These are phyloP conservation scores for Micrastur ruficollis DNA, from an alignment of 2,797 vertebrate species.

Conservation along the genomic window DNA sequence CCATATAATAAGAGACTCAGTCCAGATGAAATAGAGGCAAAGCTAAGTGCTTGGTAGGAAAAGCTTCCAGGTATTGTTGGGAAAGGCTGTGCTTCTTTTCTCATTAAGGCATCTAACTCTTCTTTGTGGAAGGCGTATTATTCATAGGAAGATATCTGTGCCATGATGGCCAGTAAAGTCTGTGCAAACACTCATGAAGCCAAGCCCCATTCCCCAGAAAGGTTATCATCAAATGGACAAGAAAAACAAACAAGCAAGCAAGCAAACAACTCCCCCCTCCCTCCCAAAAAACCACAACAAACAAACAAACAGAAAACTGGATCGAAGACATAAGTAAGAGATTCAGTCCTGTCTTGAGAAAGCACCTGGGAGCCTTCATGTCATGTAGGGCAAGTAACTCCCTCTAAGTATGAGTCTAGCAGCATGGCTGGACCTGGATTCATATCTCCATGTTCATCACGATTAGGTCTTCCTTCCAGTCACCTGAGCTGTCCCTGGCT, in stretches of 20 bases:
- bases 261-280: background rate
- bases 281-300: fast-evolving
- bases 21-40: background rate
- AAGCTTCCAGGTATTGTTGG: background rate
- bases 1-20: background rate
- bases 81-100: background rate
- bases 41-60: background rate
- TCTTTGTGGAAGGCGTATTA: background rate
- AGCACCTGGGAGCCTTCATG: background rate
- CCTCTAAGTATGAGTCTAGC: background rate
- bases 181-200: background rate
- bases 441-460: background rate
- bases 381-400: background rate
- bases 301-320: background rate
- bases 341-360: background rate
- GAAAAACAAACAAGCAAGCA: background rate
- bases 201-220: background rate
- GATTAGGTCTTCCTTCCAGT: background rate
- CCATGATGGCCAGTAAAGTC: background rate
- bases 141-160: background rate
- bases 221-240: background rate
- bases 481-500: background rate
- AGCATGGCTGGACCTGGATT: background rate
- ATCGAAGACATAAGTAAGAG: background rate
- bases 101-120: background rate